A percentile compares a stretch with the other conserved stretches of the same genome.
These are phyloP conservation scores for Spongia lamella DNA, from an alignment of 37 sponge, comb jelly and placozoan genomes.

Conservation along the genomic window DNA sequence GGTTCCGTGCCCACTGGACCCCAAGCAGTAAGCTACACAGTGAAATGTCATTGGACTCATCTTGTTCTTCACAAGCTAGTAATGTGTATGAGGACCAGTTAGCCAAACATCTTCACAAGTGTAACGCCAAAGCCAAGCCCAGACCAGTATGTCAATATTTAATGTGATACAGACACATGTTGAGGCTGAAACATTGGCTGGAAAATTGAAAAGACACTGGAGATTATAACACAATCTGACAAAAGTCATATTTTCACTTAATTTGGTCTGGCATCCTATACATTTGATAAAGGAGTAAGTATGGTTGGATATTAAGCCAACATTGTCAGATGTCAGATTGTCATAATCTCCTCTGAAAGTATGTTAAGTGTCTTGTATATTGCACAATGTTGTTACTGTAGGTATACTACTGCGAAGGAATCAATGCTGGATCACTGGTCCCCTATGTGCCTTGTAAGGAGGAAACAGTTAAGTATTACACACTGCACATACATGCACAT, in stretches of 20 bases:
- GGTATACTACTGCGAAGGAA: conserved; percentile 12
- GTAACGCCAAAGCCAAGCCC: conserved; percentile 65
- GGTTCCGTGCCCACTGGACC: conserved; percentile 74
- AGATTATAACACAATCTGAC: too few relatives aligned
- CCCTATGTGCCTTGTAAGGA: conserved; percentile 19
- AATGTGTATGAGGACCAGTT: conserved; percentile 66
- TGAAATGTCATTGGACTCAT: background rate
- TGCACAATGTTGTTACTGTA: background rate
- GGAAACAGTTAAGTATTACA: conserved; percentile 14
- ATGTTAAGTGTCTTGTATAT: too few relatives aligned
- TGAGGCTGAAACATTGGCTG: too few relatives aligned
- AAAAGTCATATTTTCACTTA: too few relatives aligned
- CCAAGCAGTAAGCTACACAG: conserved; percentile 49
- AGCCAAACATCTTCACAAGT: conserved; percentile 73
- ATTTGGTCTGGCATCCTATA: too few relatives aligned
- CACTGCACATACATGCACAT: background rate
- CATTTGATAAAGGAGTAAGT: too few relatives aligned
- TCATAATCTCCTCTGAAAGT: too few relatives aligned
- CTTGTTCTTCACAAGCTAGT: conserved; percentile 3
- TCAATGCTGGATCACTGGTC: conserved; percentile 38
- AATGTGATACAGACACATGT: too few relatives aligned
- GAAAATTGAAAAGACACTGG: too few relatives aligned
- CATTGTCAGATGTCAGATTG: too few relatives aligned
- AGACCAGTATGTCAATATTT: too few relatives aligned
- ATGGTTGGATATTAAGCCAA: too few relatives aligned